Evolutionary conservation across 1,140 invertebrate species (phyloP), one percentile per base, ranked within the genome.

Genomic region (Drosophila kepulauana): DNA sequence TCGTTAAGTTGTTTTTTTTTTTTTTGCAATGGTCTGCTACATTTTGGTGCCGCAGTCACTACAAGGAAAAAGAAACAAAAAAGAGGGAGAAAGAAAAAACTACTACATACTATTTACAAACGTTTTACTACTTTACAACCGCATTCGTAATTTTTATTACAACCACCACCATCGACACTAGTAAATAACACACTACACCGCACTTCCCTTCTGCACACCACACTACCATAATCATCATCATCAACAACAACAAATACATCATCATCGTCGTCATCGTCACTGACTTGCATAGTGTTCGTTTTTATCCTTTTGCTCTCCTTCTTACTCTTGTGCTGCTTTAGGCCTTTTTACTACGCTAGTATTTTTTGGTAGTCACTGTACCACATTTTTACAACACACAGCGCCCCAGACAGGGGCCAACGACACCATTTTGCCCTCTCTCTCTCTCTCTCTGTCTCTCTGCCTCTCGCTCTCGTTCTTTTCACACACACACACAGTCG

Each of bases 351-450:
- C 76, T 64, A 75, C 35, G 35, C 80, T 88, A 87, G 80, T 87
- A 87, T 84, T 84, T 87, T 87, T 87, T 88, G 84, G 84, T 84
- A 87, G 84, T 87, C 84, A 87, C 84, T 87, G 84, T 87, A 87
- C 84, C 84, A 87, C 67, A 88, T 75, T 88, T 87, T 64, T 75
- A 72, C 72, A 73, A 79, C 79, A 75, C 35, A 38, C 35, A 79
- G 61, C 73, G 75, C 61, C 78, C 76, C 84, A 87, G 76, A 82
- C 80, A 84, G 81, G 80, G 84, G 82, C 82, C 80, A 89, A 89
- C 84, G 85, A 89, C 84, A 79, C 61, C 73, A 75, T 71, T 75
- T 71, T 71, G 73, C 68, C 48, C 58, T 54, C 58, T 38, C 45
- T 54, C 45, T 54, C 69, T 52, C 54, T 75, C 54, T 58, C 52